Conservation (phyloP, 2,888 invertebrate species). For the Pachymerium ferrugineum region DNA sequence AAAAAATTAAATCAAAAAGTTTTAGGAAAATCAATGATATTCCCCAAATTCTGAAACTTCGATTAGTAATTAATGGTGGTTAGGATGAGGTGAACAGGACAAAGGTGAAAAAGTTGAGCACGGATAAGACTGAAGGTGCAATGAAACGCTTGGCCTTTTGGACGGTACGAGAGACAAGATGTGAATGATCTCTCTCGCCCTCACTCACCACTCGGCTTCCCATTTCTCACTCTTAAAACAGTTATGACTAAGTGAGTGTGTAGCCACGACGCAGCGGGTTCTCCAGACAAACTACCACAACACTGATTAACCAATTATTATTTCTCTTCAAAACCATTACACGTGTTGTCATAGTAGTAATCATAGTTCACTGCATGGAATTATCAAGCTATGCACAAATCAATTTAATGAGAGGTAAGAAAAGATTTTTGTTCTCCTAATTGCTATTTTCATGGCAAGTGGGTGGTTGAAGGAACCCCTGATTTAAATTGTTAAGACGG, state of each 20-base stretch:
- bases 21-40: background rate
- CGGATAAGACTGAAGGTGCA: background rate
- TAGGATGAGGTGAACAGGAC: conserved; percentile 13
- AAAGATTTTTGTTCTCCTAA: too few species aligned
- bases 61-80: background rate
- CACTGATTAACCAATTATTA: too few species aligned
- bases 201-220: conserved; percentile 9
- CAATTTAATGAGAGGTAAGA: too few species aligned
- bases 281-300: too few species aligned
- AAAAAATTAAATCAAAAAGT: background rate
- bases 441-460: too few species aligned
- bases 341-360: too few species aligned
- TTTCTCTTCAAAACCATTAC: too few species aligned
- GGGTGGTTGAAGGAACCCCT: too few species aligned
- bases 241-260: background rate
- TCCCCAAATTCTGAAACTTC: background rate
- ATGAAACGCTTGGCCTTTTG: conserved; percentile 13
- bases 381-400: too few species aligned
- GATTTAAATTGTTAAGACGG: too few species aligned
- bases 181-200: conserved; percentile 13
- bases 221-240: background rate
- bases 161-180: conserved; percentile 8
- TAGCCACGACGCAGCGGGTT: too few species aligned
- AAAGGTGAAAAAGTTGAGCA: conserved; percentile 8
- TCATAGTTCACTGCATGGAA: too few species aligned